A percentile compares a stretch with the other conserved stretches of the same genome.
Conservation (phyloP, 2,113 vertebrate species). For the Pelmatolapia mariae region DNA sequence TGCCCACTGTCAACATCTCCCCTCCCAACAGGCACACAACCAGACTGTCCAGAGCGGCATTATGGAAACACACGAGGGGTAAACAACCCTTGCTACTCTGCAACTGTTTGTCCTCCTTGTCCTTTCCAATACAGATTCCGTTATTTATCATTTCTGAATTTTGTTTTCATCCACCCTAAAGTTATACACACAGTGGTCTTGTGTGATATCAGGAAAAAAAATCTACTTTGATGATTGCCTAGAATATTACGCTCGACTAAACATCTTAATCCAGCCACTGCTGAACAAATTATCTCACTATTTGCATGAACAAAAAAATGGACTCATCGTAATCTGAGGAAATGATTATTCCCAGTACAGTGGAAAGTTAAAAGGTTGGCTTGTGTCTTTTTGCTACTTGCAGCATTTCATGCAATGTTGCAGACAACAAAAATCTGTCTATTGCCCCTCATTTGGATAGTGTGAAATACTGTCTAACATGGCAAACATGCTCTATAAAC, state of each 20-base stretch:
- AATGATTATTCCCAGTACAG: neutral
- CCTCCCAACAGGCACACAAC: neutral
- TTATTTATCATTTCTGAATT: neutral
- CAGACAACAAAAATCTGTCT: neutral
- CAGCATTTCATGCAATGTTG: neutral
- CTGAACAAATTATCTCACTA: neutral
- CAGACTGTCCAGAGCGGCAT: neutral
- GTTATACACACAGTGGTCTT: neutral
- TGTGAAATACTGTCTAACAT: neutral
- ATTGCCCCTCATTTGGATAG: neutral
- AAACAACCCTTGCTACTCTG: neutral
- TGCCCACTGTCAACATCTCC: slow-evolving; percentile 19
- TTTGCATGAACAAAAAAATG: neutral
- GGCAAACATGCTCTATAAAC: neutral
- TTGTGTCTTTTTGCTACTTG: neutral
- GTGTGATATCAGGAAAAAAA: neutral
- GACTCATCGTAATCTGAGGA: neutral
- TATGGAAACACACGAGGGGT: slow-evolving; percentile 18
- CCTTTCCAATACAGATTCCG: neutral
- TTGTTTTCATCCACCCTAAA: neutral
- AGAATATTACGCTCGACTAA: neutral
- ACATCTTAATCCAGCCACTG: neutral
- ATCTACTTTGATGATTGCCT: neutral
- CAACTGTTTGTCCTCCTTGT: neutral
- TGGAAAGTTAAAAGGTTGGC: neutral